Percentiles rank a stretch among this genome's conserved stretches.
Conservation (phyloP, 2,113 vertebrate genomes). For the Guaruba guarouba region DNA sequence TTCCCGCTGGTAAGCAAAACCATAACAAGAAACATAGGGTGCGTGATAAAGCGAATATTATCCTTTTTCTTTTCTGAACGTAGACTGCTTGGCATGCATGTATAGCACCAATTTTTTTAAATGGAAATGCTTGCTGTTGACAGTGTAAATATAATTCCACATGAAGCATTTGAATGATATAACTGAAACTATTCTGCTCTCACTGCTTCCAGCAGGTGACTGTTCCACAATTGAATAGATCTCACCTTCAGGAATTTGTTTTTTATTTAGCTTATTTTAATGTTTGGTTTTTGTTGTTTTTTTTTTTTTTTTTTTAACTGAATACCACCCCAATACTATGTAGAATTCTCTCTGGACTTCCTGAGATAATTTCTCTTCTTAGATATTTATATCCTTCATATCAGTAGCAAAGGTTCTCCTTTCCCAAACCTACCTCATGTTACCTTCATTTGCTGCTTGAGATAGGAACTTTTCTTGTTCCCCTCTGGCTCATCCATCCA, state of each 20-base stretch:
- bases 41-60: not conserved
- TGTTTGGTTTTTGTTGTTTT: too few species aligned
- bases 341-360: not conserved
- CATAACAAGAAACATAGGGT: not conserved
- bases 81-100: not conserved
- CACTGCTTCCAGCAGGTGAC: not conserved
- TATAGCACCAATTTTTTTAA: not conserved
- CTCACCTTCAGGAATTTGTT: not conserved
- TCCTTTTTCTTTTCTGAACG: not conserved
- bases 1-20: constrained; percentile 7
- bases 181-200: not conserved
- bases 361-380: not conserved
- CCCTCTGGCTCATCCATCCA: not conserved
- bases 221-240: not conserved
- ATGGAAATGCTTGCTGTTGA: not conserved
- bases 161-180: not conserved
- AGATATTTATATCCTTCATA: not conserved
- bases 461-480: not conserved
- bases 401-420: not conserved
- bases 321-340: not conserved
- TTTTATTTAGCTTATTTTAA: too few species aligned
- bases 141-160: not conserved
- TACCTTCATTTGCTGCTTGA: not conserved
- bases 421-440: not conserved
- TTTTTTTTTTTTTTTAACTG: too few species aligned